Evolutionary conservation across 2,113 vertebrate genomes (phyloP).

Genomic region (Petaurus breviceps): DNA sequence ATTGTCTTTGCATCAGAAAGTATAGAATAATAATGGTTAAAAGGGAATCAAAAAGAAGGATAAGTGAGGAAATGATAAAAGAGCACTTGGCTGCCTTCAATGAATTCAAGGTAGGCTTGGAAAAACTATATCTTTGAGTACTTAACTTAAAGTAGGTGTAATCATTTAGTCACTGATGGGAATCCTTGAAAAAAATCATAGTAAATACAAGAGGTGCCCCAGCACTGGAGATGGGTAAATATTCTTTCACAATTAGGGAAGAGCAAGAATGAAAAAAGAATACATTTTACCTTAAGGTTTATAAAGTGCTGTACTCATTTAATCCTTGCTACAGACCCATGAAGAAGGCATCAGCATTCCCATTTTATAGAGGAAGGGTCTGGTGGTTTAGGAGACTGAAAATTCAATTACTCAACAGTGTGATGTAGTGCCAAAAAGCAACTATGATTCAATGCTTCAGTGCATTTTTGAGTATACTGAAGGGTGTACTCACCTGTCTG

Average conservation of each 20-base stretch:
- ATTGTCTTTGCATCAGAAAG: not conserved
- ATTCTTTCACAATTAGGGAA: not conserved
- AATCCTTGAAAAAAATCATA: not conserved
- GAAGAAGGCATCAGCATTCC: not conserved
- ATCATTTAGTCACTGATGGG: not conserved
- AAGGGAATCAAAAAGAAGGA: not conserved
- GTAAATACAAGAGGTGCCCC: not conserved
- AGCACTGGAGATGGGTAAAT: not conserved
- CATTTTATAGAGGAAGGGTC: not conserved
- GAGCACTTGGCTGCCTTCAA: not conserved
- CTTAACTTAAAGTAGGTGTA: not conserved
- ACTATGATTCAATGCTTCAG: not conserved
- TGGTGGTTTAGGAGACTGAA: not conserved
- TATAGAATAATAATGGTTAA: not conserved
- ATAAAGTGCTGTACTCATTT: not conserved
- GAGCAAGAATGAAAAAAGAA: not conserved
- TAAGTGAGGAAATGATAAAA: not conserved
- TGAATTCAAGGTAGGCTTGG: not conserved
- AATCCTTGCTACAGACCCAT: not conserved
- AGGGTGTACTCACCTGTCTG: not conserved
- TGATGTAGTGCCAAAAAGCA: not conserved
- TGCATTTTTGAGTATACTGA: not conserved
- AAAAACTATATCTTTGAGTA: not conserved
- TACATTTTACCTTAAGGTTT: not conserved
- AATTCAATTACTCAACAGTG: not conserved